Conservation (phyloP, 2,113 vertebrate species). For the Perognathus longimembris region DNA sequence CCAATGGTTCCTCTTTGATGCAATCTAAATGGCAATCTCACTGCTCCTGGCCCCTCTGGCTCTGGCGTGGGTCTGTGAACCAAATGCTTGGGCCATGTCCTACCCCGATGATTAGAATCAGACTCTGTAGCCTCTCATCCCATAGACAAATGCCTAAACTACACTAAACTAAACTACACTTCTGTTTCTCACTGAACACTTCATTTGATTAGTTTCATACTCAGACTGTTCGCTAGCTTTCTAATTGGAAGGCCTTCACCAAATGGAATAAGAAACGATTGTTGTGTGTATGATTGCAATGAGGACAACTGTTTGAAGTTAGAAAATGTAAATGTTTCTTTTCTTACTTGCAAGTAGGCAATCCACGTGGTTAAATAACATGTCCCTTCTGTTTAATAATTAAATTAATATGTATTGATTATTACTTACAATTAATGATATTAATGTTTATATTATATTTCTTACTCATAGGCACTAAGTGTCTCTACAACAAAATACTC, state of each 20-base stretch:
- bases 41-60: not conserved
- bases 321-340: not conserved
- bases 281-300: not conserved
- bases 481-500: not conserved
- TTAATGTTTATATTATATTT: no score
- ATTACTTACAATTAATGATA: no score
- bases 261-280: not conserved
- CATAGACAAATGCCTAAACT: not conserved
- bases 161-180: not conserved
- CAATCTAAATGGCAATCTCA: slow-evolving; percentile 38
- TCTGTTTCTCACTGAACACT: not conserved
- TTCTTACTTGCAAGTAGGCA: not conserved
- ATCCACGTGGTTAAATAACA: slow-evolving; percentile 31
- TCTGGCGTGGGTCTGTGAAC: not conserved
- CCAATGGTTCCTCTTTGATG: not conserved
- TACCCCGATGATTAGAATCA: slow-evolving; percentile 25
- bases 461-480: not conserved
- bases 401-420: not conserved
- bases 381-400: slow-evolving; percentile 7
- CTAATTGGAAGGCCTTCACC: not conserved
- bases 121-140: not conserved
- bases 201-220: not conserved
- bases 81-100: not conserved
- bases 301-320: not conserved
- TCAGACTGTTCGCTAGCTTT: not conserved